Evolutionary conservation across 2,888 invertebrate genomes (phyloP).

Genomic region (Phaonia tiefii): DNA sequence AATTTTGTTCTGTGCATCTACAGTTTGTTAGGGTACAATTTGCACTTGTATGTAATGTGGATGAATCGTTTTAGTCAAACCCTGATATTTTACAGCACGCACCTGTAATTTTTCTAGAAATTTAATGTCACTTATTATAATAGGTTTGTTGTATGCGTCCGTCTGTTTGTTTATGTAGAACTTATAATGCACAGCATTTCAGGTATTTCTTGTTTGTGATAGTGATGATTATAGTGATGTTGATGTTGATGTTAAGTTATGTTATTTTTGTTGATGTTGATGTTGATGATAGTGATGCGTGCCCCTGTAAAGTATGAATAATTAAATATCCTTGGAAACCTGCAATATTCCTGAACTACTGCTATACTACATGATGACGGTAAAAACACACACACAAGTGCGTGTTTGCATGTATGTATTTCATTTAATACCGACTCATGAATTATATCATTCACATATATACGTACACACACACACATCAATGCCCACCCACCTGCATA

Average conservation of each 20-base stretch:
- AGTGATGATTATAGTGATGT: constrained; percentile 8
- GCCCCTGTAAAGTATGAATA: constrained; percentile 50
- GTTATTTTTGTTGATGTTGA: constrained; percentile 20
- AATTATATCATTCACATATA: constrained; percentile 13
- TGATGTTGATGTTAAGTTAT: constrained; percentile 3
- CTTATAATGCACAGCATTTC: too few relatives aligned
- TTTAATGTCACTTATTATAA: too few relatives aligned
- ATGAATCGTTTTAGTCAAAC: too few relatives aligned
- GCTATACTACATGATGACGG: constrained; percentile 4
- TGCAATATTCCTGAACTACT: constrained; percentile 45
- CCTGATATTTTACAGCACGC: too few relatives aligned
- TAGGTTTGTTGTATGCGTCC: too few relatives aligned
- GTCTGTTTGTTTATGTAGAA: too few relatives aligned
- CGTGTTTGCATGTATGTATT: constrained; percentile 12
- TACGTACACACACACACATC: constrained; percentile 4
- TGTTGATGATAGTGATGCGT: constrained; percentile 38
- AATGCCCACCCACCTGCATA: background rate
- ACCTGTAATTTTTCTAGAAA: too few relatives aligned
- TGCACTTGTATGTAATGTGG: too few relatives aligned
- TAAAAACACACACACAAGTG: constrained; percentile 29
- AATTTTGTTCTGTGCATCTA: too few relatives aligned
- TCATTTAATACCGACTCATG: constrained; percentile 19
- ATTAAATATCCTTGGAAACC: constrained; percentile 64
- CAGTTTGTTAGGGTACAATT: too few relatives aligned
- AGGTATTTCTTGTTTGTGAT: constrained; percentile 18